phyloP scores from a whole-genome alignment of 2,113 vertebrate genomes.

The Prunella himalayana region DNA sequence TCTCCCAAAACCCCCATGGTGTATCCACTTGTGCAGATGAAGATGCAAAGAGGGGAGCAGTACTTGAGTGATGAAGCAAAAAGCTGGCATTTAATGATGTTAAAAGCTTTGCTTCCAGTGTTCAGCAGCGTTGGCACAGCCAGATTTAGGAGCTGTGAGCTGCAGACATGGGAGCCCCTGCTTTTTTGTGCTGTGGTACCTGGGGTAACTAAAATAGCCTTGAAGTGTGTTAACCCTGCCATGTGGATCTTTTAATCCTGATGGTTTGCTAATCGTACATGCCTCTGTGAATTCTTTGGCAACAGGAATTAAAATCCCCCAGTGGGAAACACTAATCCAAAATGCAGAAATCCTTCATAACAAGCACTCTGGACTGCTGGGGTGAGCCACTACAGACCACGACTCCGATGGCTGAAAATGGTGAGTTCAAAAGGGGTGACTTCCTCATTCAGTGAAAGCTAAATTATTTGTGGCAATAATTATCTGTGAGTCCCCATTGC shows the following conservation, averaged over 20 bases:
- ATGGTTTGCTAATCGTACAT: background rate
- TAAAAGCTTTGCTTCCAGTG: conserved; percentile 9
- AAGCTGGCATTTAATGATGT: background rate
- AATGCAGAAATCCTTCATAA: conserved; percentile 6
- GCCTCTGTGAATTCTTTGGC: background rate
- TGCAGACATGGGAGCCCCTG: background rate
- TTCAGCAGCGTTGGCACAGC: background rate
- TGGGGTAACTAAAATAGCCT: background rate
- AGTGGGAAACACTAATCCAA: conserved; percentile 39
- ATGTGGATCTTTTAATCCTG: background rate
- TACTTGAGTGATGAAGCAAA: background rate
- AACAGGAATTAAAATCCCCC: background rate
- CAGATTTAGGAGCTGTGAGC: background rate
- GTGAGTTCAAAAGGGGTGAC: background rate
- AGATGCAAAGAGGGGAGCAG: background rate
- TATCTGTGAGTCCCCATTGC: background rate
- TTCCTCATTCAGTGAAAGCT: background rate
- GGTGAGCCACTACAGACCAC: conserved; percentile 7
- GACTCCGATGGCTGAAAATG: background rate
- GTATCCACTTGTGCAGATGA: background rate
- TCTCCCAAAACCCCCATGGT: background rate
- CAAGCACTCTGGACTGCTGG: conserved; percentile 58
- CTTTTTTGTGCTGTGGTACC: background rate
- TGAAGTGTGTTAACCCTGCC: background rate
- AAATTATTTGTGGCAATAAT: background rate